Evolutionary conservation across 2,797 vertebrate species (phyloP).

Genomic region (Chiroxiphia lanceolata): DNA sequence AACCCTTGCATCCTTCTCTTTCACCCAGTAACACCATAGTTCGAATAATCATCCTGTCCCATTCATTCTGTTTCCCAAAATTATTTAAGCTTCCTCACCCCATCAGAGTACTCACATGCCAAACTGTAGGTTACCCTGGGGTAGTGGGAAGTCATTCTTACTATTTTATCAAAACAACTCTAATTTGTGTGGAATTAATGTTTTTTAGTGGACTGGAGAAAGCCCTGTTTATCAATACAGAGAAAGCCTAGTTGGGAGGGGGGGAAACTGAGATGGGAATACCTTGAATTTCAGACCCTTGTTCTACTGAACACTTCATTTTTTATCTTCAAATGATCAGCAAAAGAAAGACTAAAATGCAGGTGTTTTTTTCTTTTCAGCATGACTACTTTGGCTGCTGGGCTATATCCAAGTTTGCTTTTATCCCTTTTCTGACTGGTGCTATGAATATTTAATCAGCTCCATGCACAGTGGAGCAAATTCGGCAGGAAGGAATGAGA

Average conservation of each 20-base stretch:
- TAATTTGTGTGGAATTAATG: background rate
- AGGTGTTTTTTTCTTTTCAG: background rate
- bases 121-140: background rate
- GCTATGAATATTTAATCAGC: slow-evolving; percentile 60
- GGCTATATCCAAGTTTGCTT: slow-evolving; percentile 58
- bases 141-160: background rate
- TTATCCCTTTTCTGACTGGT: slow-evolving; percentile 48
- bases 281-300: background rate
- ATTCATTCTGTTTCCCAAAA: background rate
- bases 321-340: background rate
- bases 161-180: background rate
- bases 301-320: background rate
- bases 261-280: background rate
- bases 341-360: background rate
- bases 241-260: background rate
- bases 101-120: background rate
- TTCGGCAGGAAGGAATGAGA: slow-evolving; percentile 32
- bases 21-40: background rate
- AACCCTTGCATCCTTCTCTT: background rate
- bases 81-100: background rate
- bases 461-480: slow-evolving; percentile 1
- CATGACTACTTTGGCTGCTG: background rate
- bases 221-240: background rate
- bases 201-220: background rate
- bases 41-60: background rate